Conservation (phyloP, 2,888 invertebrate species). For the Phytoseiulus persimilis region DNA sequence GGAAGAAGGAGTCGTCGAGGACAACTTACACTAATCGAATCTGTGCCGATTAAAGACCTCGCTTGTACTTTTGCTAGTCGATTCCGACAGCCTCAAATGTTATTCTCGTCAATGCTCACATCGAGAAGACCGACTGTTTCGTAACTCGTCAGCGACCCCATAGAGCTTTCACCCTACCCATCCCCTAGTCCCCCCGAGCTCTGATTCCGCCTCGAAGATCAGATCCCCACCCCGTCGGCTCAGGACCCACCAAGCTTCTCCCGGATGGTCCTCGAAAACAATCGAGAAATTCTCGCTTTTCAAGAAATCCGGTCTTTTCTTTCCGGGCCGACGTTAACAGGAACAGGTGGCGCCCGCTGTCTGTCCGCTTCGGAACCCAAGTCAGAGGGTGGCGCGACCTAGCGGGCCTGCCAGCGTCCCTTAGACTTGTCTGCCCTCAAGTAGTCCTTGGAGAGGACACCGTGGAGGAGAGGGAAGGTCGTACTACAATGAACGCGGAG, state of each 20-base stretch:
- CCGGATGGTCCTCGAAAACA: too few relatives aligned
- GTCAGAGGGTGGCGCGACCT: background rate
- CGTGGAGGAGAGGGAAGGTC: conserved; percentile 13
- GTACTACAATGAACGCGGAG: conserved; percentile 38
- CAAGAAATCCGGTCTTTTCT: too few relatives aligned
- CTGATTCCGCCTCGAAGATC: too few relatives aligned
- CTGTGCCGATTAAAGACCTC: background rate
- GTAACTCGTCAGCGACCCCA: background rate
- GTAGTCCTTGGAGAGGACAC: conserved; percentile 28
- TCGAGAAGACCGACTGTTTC: background rate
- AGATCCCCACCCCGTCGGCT: too few relatives aligned
- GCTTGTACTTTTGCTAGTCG: background rate
- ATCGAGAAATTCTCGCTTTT: too few relatives aligned
- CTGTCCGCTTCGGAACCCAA: background rate
- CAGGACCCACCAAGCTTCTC: too few relatives aligned
- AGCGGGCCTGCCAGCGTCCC: background rate
- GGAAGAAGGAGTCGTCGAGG: conserved; percentile 28
- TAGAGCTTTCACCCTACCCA: too few relatives aligned
- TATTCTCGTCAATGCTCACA: background rate
- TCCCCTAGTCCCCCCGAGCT: too few relatives aligned
- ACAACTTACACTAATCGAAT: conserved; percentile 35
- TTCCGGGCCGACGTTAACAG: background rate
- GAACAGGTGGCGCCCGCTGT: conserved; percentile 20
- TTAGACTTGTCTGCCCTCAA: background rate
- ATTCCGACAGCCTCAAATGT: background rate